Evolutionary conservation across 2,797 vertebrate species (phyloP).

Genomic region (Sebastes hopkinsi): DNA sequence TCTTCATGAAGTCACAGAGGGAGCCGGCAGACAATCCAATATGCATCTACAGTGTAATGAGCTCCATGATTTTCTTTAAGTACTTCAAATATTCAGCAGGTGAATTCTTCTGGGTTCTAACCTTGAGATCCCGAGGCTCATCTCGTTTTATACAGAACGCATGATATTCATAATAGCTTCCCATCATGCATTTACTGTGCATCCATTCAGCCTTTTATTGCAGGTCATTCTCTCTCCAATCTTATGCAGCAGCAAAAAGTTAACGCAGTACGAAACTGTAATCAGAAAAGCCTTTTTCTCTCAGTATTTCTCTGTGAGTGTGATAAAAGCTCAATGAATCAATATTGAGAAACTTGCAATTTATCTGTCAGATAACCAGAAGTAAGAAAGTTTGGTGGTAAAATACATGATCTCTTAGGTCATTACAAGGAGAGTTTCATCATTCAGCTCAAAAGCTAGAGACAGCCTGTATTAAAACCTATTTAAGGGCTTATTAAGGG

Average conservation of each 20-base stretch:
- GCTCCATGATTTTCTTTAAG: background rate
- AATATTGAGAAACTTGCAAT: constrained; percentile 9
- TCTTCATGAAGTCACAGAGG: background rate
- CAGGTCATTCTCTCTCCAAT: background rate
- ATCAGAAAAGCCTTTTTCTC: background rate
- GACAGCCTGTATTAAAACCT: background rate
- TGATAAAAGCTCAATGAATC: constrained; percentile 6
- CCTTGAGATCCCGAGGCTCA: background rate
- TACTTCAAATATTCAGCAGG: background rate
- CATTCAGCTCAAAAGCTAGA: background rate
- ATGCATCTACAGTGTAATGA: background rate
- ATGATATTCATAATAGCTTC: background rate
- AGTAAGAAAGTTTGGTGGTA: background rate
- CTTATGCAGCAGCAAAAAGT: background rate
- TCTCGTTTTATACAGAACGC: background rate
- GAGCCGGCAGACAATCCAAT: background rate
- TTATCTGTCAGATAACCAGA: background rate
- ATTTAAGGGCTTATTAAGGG: background rate
- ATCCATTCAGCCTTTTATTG: background rate
- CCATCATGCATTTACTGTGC: background rate
- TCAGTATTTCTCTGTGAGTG: background rate
- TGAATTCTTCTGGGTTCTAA: background rate
- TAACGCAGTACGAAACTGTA: background rate
- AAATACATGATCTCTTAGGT: background rate
- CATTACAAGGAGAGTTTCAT: background rate